Conservation (phyloP, 53 echinoderm and acorn worm genomes). For the Temnopleurus reevesii region DNA sequence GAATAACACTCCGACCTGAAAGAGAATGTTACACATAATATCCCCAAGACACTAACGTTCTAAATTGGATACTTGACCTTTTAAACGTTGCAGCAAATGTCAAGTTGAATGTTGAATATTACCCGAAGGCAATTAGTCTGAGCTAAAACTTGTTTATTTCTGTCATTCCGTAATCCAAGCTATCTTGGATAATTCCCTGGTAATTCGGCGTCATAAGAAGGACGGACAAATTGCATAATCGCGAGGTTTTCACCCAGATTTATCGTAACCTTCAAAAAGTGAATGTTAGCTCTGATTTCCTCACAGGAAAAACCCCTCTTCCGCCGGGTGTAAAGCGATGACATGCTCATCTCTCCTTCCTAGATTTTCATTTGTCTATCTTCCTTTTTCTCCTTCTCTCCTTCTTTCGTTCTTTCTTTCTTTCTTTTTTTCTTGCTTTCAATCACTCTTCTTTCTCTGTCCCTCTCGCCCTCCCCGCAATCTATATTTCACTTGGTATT, state of each 20-base stretch:
- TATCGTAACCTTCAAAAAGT: neutral
- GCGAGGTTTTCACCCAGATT: neutral
- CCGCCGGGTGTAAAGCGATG: neutral
- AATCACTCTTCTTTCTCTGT: neutral
- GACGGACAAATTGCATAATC: neutral
- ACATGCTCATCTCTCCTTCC: neutral
- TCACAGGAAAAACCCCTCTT: neutral
- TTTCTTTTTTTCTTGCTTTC: neutral
- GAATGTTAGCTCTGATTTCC: conserved; percentile 12
- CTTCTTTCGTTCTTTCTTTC: neutral
- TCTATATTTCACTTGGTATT: neutral
- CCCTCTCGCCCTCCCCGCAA: neutral
- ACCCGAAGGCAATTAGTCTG: neutral
- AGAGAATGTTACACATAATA: too few relatives aligned
- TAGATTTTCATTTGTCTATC: neutral
- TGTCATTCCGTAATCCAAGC: neutral
- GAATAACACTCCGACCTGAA: too few relatives aligned
- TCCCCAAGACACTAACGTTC: too few relatives aligned
- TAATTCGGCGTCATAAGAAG: neutral
- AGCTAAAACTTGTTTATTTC: neutral
- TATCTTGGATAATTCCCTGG: too few relatives aligned
- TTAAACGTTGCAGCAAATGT: neutral
- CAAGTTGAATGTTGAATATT: neutral
- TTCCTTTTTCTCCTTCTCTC: neutral
- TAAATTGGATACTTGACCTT: too few relatives aligned